Percentiles rank a stretch among this genome's conserved stretches.
phyloP scores from a whole-genome alignment of 2,797 vertebrate species.

The Poliocrania exsul region DNA sequence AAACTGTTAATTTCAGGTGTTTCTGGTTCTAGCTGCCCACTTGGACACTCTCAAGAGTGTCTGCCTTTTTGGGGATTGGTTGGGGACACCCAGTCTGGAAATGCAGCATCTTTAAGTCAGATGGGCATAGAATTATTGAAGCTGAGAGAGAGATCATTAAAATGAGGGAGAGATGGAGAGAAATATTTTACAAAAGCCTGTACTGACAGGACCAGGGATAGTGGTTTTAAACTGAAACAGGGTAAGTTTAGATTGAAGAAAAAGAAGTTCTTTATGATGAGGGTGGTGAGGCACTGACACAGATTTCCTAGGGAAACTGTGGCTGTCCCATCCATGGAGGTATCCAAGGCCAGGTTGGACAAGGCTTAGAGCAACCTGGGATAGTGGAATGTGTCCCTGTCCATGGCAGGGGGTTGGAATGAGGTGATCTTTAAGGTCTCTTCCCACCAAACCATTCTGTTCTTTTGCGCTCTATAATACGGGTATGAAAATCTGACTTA shows the following conservation, averaged over 20 bases:
- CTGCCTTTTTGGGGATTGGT: neutral
- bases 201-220: neutral
- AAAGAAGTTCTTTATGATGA: neutral
- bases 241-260: fast-evolving
- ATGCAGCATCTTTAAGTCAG: neutral
- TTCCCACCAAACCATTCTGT: neutral
- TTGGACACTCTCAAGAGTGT: neutral
- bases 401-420: fast-evolving
- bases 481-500: neutral
- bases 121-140: fast-evolving
- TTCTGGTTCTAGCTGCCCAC: neutral
- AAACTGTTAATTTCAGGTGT: neutral
- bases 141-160: neutral
- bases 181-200: neutral
- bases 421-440: neutral
- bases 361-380: fast-evolving
- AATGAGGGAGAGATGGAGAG: neutral
- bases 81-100: neutral
- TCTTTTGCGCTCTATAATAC: neutral
- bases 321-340: neutral
- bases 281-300: fast-evolving
- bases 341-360: fast-evolving
- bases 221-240: fast-evolving
- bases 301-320: neutral
- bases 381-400: fast-evolving